Conservation (phyloP, 2,797 vertebrate species). For the Steatocranus sp. region DNA sequence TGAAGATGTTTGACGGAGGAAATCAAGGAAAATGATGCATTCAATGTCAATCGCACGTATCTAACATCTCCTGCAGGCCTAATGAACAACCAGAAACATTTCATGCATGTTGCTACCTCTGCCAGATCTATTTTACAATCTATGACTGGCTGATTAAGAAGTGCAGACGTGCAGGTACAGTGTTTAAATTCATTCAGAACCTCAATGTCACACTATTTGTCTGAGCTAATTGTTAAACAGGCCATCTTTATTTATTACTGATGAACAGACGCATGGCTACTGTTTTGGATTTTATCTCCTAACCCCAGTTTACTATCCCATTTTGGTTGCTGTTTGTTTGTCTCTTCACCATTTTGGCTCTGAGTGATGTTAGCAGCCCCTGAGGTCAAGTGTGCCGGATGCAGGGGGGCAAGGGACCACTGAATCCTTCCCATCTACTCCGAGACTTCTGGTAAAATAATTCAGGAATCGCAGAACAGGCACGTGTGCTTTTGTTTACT, state of each 20-base stretch:
- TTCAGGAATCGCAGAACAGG: background rate
- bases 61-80: background rate
- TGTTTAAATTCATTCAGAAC: background rate
- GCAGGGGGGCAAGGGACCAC: background rate
- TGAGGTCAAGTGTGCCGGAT: background rate
- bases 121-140: background rate
- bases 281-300: background rate
- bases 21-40: background rate
- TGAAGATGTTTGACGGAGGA: background rate
- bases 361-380: background rate
- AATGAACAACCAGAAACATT: background rate
- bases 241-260: background rate
- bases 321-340: background rate
- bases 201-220: background rate
- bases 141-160: rapidly evolving
- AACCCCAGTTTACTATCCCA: background rate
- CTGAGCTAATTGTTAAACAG: background rate
- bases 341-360: background rate
- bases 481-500: background rate
- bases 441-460: background rate
- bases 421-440: background rate
- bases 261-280: background rate
- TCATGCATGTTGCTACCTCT: background rate
- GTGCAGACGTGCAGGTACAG: background rate
- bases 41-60: background rate